Base-by-base conservation (phyloP, 1,140 invertebrate species). In the Adoxophyes honmai region DNA sequence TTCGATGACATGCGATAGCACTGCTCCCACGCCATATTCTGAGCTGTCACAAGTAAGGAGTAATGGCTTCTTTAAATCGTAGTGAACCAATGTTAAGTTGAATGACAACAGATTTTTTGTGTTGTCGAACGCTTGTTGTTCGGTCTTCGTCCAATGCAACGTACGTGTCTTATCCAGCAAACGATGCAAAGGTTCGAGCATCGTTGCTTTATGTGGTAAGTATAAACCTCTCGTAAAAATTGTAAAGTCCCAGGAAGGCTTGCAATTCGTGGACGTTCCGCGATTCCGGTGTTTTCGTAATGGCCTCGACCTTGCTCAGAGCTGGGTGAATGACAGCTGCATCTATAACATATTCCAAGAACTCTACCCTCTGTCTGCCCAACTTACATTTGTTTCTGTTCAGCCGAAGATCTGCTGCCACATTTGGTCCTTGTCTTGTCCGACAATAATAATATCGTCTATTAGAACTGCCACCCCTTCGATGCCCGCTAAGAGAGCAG, bases 21-120 rank as follows among this genome's bases (percentile, higher is more conserved):
- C 78, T 5, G 78, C 82, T 0, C 90, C 89, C 1, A 92, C 65
- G 6, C 88, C 90, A 64, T 80, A 82, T 1, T 71, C 59, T 11
- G 75, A 87, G 7, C 90, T 88, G 74, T 92, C 91, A 35, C 69
- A 72, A 4, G 58, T 69, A 5, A 73, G 53, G 9, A 73, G n/a
- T 11, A 78, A 21, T 3, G 64, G 63, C 62, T 66, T 68, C 0
- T 70, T 57, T 3, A 60, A 7, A 51, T 73, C 67, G 86, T 86
- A 73, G 79, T 79, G 60, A 28, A 63, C 57, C 35, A 81, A 39
- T 14, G 80, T 68, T 33, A 62, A 42, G 52, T 86, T 60, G 70
- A 54, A 59, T 52, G 79, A 56, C 35, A 82, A 28, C 61, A 78
- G 13, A 57, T 81, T 34, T 57, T 79, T 78, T 1, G 75, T 54